phyloP scores from a whole-genome alignment of 1,140 invertebrate species.

The Drosophila sechellia region DNA sequence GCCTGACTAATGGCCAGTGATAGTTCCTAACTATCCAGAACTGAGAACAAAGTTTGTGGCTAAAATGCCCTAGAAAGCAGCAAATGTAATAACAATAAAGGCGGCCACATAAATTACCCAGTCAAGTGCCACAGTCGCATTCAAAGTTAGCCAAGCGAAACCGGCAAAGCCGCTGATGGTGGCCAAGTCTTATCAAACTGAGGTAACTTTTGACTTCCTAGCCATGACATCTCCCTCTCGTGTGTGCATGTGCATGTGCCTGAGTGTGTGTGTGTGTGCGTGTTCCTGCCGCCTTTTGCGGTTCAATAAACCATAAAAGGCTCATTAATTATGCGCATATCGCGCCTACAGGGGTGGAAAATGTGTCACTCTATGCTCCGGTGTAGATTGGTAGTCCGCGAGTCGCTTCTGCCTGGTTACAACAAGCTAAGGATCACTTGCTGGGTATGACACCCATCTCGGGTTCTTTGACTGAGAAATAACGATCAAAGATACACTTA shows the following conservation, averaged over 20 bases:
- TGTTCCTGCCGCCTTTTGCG: constrained; percentile 58
- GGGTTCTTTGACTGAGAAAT: no score
- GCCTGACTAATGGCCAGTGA: constrained; percentile 65
- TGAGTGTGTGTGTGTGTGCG: constrained; percentile 25
- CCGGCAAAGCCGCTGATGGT: constrained; percentile 38
- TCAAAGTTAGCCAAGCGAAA: constrained; percentile 75
- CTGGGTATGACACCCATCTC: background rate
- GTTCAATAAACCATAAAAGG: constrained; percentile 84
- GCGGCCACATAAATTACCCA: constrained; percentile 72
- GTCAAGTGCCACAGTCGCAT: constrained; percentile 63
- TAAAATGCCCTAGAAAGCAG: constrained; percentile 42
- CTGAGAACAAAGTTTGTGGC: constrained; percentile 1
- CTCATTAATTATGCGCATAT: constrained; percentile 85
- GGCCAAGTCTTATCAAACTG: constrained; percentile 58
- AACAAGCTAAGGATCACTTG: background rate
- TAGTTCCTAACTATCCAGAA: constrained; percentile 39
- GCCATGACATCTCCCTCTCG: constrained; percentile 57
- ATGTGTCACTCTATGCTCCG: constrained; percentile 68
- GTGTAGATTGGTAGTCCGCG: constrained; percentile 32
- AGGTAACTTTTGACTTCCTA: constrained; percentile 50
- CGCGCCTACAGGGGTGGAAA: constrained; percentile 80
- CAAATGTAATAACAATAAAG: constrained; percentile 77
- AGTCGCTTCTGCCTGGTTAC: constrained; percentile 24
- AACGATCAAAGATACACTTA: no score
- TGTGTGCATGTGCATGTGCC: constrained; percentile 1